phyloP scores from a whole-genome alignment of 1,140 invertebrate species.

The Eueides isabella region DNA sequence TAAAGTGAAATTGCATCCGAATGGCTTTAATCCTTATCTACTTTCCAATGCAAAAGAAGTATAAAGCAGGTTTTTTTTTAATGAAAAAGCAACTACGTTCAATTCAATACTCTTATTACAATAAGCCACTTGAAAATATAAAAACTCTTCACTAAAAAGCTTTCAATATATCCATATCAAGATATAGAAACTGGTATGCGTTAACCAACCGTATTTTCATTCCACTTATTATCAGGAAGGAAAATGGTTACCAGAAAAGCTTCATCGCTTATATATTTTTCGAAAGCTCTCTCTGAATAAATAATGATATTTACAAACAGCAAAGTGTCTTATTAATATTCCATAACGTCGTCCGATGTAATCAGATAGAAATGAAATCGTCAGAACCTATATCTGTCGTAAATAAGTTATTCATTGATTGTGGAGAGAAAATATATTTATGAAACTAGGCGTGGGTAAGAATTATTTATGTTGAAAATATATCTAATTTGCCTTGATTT shows the following conservation, averaged over 20 bases:
- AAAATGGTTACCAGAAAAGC: not conserved
- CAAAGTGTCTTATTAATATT: slow-evolving; percentile 51
- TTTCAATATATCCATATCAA: not conserved
- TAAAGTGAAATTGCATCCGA: too few species aligned
- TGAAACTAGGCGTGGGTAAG: not conserved
- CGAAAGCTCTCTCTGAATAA: slow-evolving; percentile 32
- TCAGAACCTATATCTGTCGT: slow-evolving; percentile 48
- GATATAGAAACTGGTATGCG: not conserved
- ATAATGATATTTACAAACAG: slow-evolving; percentile 41
- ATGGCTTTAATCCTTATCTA: too few species aligned
- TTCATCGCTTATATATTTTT: slow-evolving; percentile 24
- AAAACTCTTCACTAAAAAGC: not conserved
- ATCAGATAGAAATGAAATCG: slow-evolving; percentile 59
- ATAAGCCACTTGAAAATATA: not conserved
- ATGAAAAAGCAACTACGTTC: not conserved
- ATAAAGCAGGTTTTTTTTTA: too few species aligned
- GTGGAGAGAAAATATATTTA: slow-evolving; percentile 3
- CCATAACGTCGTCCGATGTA: slow-evolving; percentile 44
- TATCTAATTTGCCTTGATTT: not conserved
- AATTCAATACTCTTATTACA: not conserved
- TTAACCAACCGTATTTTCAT: slow-evolving; percentile 3
- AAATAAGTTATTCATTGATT: slow-evolving; percentile 42
- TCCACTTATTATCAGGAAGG: not conserved
- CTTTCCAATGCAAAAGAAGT: too few species aligned
- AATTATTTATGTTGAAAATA: not conserved